Base-by-base conservation (phyloP, 2,888 invertebrate species). In the Cerceris rybyensis region DNA sequence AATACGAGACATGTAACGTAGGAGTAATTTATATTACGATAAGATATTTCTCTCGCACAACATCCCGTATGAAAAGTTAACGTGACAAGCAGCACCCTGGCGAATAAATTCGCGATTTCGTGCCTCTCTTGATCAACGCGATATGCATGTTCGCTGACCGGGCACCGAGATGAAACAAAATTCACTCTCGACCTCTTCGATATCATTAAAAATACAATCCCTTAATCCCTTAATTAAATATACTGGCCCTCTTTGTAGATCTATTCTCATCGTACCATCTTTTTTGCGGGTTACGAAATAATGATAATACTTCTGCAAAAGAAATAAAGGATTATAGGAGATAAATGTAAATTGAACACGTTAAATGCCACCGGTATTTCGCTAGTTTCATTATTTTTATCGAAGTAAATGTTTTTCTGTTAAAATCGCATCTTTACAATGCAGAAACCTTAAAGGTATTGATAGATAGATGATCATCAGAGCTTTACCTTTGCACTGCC, bases 21-120 rank as follows among this genome's bases (percentile, higher is more conserved):
- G 17, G 55, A 9, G 55, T 17, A 55, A 55, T 17, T 55, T 55
- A 28, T 55, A 55, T 55, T 55, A 17, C 17, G 55, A 55, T 55
- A 55, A 55, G 55, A 55, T 50, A n/a, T 55, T 55, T 17, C 16
- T 11, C 55, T 16, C 17, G 7, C 17, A 55, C 17, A 7, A 0
- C 7, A 8, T 46, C 50, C n/a, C 13, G 46, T 46, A 11, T 8
- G 11, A 46, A 11, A 11, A 46, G 11, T 2, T 50, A 50, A 11
- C 46, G 50, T 50, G 50, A 50, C 50, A n/a, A 7, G 50, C 50
- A n/a, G 13, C n/a, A 28, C 28, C 28, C 28, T 28, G 28, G 50
- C 13, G 50, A 50, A 50, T 50, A 50, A 28, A n/a, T 50, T 46
- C 9, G 46, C 46, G 46, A 11, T 46, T 46, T 46, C 46, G 46